phyloP scores from a whole-genome alignment of 2,797 vertebrate genomes.

The Rachycentron canadum region DNA sequence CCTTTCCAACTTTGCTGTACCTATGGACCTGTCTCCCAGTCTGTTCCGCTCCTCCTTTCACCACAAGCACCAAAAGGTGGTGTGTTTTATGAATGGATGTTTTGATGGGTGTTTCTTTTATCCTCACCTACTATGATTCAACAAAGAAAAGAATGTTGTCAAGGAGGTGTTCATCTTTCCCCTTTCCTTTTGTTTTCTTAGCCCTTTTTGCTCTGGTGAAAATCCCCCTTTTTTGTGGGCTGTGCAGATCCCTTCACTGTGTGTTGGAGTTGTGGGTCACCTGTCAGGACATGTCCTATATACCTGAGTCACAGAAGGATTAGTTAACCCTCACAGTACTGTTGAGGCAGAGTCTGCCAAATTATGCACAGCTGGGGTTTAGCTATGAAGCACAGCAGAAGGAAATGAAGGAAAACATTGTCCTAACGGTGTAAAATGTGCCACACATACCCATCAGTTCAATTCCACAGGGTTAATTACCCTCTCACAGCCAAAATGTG shows the following conservation, averaged over 20 bases:
- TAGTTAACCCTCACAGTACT: conserved; percentile 81
- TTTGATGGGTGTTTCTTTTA: conserved; percentile 80
- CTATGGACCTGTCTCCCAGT: conserved; percentile 19
- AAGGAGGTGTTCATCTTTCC: conserved; percentile 76
- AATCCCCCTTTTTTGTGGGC: conserved; percentile 75
- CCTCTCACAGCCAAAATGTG: conserved; percentile 53
- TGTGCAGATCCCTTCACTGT: conserved; percentile 61
- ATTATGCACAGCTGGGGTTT: conserved; percentile 55
- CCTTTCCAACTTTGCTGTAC: conserved; percentile 29
- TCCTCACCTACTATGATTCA: conserved; percentile 77
- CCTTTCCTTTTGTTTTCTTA: conserved; percentile 82
- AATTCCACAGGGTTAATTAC: conserved; percentile 37
- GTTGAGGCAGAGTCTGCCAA: conserved; percentile 49
- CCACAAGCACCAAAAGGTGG: conserved; percentile 52
- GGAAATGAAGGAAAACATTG: conserved; percentile 33
- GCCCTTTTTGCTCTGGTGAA: conserved; percentile 76
- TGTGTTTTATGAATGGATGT: conserved; percentile 75
- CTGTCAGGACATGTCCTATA: conserved; percentile 84
- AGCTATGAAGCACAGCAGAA: conserved; percentile 33
- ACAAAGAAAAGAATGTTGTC: conserved; percentile 82
- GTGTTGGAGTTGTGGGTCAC: conserved; percentile 75
- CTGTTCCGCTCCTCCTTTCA: conserved; percentile 44
- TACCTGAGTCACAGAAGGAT: conserved; percentile 81
- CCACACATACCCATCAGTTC: conserved; percentile 31
- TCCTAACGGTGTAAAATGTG: conserved; percentile 23